Conservation (phyloP, 2,888 invertebrate genomes). For the Apotomis turbidana region DNA sequence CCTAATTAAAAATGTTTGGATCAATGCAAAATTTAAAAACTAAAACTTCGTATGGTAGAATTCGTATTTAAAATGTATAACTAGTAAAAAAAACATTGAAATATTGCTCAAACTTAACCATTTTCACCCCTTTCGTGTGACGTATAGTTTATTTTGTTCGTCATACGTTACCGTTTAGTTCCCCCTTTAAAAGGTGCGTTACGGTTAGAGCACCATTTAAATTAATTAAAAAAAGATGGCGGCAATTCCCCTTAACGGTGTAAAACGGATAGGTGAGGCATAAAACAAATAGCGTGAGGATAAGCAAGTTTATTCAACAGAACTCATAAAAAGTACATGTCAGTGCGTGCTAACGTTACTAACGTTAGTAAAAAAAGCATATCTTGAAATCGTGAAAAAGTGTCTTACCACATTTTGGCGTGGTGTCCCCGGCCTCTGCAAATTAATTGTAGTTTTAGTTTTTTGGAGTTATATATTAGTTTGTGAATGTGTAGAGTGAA, state of each 20-base stretch:
- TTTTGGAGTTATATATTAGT: background rate
- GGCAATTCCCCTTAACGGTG: conserved; percentile 43
- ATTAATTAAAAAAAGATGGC: conserved; percentile 39
- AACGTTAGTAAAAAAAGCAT: conserved; percentile 45
- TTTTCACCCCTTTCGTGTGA: conserved; percentile 18
- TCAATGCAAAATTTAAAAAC: too few species aligned
- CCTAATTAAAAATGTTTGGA: too few species aligned
- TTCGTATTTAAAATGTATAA: too few species aligned
- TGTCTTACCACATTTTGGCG: conserved; percentile 54
- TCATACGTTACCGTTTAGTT: conserved; percentile 16
- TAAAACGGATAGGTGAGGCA: conserved; percentile 63
- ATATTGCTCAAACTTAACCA: background rate
- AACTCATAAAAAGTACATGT: conserved; percentile 60
- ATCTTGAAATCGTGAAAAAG: conserved; percentile 47
- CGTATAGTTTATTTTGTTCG: conserved; percentile 33
- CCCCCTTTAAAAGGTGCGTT: conserved; percentile 37
- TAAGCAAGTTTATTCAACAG: conserved; percentile 69
- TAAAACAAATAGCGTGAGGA: conserved; percentile 68
- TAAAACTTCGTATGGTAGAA: too few species aligned
- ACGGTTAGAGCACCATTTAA: conserved; percentile 24
- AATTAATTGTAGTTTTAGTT: conserved; percentile 41
- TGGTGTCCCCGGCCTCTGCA: conserved; percentile 48
- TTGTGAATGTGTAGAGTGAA: background rate
- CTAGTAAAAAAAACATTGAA: background rate
- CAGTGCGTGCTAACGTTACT: conserved; percentile 48